Evolutionary conservation across 2,797 vertebrate genomes (phyloP).

Genomic region (Bucorvus abyssinicus): DNA sequence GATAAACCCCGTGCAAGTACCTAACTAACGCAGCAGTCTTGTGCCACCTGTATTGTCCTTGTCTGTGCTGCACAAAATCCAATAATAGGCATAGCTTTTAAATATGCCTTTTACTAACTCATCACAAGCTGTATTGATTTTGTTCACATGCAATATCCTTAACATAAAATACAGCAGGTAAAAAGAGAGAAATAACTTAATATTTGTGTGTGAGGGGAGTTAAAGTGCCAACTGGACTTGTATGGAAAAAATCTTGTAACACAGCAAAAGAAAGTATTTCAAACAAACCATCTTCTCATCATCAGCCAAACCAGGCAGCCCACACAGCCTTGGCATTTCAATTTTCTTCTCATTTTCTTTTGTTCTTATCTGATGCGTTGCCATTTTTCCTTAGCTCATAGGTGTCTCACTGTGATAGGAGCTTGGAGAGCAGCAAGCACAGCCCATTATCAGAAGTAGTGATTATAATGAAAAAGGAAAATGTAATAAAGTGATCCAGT

Average conservation of each 20-base stretch:
- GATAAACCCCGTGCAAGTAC: background rate
- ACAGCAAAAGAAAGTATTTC: background rate
- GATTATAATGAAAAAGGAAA: background rate
- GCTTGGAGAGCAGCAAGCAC: background rate
- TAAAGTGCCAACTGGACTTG: background rate
- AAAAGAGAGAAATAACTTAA: background rate
- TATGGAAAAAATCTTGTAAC: background rate
- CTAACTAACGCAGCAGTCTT: background rate
- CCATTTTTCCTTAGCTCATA: background rate
- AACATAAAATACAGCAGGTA: background rate
- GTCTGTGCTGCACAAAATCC: background rate
- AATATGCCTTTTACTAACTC: background rate
- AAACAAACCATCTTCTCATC: background rate
- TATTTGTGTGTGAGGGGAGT: background rate
- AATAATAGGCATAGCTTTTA: background rate
- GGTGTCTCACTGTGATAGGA: background rate
- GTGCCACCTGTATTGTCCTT: background rate
- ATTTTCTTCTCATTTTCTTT: slow-evolving; percentile 44
- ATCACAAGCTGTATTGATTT: background rate
- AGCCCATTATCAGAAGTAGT: background rate
- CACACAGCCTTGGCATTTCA: background rate
- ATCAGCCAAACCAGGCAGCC: slow-evolving; percentile 2
- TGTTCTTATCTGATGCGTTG: background rate
- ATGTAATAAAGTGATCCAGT: background rate
- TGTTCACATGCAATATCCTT: background rate